Evolutionary conservation across 1,140 invertebrate species (phyloP).

Genomic region (Archivesica marissinica): DNA sequence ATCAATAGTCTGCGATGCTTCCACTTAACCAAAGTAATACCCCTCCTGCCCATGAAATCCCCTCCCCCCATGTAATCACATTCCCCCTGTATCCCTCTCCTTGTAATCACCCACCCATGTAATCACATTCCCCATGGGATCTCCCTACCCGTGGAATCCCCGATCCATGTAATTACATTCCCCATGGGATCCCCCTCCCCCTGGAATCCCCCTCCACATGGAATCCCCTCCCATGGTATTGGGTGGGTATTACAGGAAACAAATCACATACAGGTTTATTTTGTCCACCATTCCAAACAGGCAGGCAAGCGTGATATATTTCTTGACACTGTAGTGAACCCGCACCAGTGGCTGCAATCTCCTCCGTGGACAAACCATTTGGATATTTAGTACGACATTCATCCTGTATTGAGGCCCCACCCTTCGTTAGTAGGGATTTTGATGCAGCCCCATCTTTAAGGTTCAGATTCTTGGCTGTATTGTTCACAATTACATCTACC

Average conservation of each 20-base stretch:
- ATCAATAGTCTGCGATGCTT: too few species aligned
- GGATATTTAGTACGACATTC: conserved; percentile 61
- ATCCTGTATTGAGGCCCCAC: conserved; percentile 63
- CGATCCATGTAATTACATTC: not conserved
- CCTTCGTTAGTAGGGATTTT: conserved; percentile 51
- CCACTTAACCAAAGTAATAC: too few species aligned
- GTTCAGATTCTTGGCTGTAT: conserved; percentile 59
- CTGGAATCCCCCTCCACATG: too few species aligned
- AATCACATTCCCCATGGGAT: not conserved
- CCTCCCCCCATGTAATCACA: too few species aligned
- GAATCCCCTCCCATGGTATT: not conserved
- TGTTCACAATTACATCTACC: conserved; percentile 74
- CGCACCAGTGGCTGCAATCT: conserved; percentile 64
- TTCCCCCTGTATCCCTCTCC: not conserved
- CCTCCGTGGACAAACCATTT: conserved; percentile 62
- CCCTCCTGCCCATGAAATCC: too few species aligned
- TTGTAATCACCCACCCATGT: not conserved
- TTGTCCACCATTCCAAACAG: not conserved
- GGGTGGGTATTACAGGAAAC: not conserved
- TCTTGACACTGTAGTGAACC: conserved; percentile 65
- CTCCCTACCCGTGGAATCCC: not conserved
- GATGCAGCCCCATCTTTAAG: conserved; percentile 67
- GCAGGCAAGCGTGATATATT: conserved; percentile 61
- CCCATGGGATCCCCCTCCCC: not conserved
- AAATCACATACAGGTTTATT: not conserved